A percentile compares a stretch with the other conserved stretches of the same genome.
phyloP scores from a whole-genome alignment of 2,888 invertebrate genomes.

The Dasysyrphus albostriatus region DNA sequence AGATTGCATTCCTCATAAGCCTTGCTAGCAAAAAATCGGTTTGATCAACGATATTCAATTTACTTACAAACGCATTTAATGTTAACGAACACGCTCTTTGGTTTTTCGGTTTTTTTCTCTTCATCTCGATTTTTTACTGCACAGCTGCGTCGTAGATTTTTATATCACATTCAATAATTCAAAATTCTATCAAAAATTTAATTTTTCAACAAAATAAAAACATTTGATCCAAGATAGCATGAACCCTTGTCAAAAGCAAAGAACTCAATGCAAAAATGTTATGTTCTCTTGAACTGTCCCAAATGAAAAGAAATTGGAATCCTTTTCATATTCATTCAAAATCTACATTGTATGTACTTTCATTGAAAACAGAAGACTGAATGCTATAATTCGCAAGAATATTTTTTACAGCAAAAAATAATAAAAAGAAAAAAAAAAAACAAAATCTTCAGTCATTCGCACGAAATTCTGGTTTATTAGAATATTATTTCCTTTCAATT shows the following conservation, averaged over 20 bases:
- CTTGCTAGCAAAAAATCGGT: no score
- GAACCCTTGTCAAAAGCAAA: slow-evolving; percentile 26
- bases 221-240: not conserved
- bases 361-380: not conserved
- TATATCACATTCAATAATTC: not conserved
- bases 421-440: not conserved
- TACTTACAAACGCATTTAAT: no score
- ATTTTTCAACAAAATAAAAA: not conserved
- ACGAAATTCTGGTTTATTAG: slow-evolving; percentile 5
- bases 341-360: not conserved
- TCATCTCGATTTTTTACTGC: no score
- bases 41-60: no score
- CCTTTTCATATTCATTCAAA: slow-evolving; percentile 29
- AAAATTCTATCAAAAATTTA: not conserved
- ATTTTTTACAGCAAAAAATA: not conserved
- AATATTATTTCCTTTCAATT: slow-evolving; percentile 11
- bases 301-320: slow-evolving; percentile 25
- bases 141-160: no score
- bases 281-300: slow-evolving; percentile 18
- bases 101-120: no score
- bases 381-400: not conserved
- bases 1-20: no score
- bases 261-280: slow-evolving; percentile 12
- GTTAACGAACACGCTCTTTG: no score
- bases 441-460: not conserved